Evolutionary conservation across 2,113 vertebrate species (phyloP).

Genomic region (Hydrolagus affinis): DNA sequence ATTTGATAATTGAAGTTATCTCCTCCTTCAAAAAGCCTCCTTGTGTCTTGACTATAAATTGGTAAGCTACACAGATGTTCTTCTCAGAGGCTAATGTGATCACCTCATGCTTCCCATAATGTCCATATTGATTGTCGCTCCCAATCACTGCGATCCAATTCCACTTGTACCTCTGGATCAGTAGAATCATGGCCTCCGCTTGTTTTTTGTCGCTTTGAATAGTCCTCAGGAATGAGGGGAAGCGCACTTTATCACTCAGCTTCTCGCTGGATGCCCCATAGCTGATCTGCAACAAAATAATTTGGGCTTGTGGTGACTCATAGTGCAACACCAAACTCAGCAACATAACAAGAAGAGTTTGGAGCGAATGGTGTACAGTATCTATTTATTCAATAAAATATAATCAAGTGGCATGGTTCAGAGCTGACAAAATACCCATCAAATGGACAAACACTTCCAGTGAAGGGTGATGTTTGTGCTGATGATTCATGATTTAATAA

Average conservation of each 20-base stretch:
- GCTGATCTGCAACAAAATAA: constrained; percentile 55
- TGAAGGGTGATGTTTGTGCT: too few relatives aligned
- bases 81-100: constrained; percentile 35
- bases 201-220: constrained; percentile 56
- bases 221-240: constrained; percentile 68
- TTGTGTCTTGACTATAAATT: constrained; percentile 31
- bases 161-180: constrained; percentile 63
- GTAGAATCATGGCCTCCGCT: constrained; percentile 53
- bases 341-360: too few relatives aligned
- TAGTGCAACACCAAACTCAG: too few relatives aligned
- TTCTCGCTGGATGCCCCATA: constrained; percentile 52
- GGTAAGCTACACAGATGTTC: constrained; percentile 58
- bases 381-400: too few relatives aligned
- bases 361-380: too few relatives aligned
- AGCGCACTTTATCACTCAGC: constrained; percentile 53
- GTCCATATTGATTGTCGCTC: constrained; percentile 50
- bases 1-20: constrained; percentile 42
- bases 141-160: constrained; percentile 66
- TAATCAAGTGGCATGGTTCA: too few relatives aligned
- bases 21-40: neutral
- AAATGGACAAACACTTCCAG: too few relatives aligned
- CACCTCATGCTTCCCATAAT: constrained; percentile 44
- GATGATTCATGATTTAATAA: too few relatives aligned
- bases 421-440: too few relatives aligned
- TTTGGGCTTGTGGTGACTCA: too few relatives aligned